A percentile compares a stretch with the other conserved stretches of the same genome.
These are phyloP conservation scores for Drosophila rubida DNA, from an alignment of 2,888 invertebrate genomes.

Conservation along the genomic window DNA sequence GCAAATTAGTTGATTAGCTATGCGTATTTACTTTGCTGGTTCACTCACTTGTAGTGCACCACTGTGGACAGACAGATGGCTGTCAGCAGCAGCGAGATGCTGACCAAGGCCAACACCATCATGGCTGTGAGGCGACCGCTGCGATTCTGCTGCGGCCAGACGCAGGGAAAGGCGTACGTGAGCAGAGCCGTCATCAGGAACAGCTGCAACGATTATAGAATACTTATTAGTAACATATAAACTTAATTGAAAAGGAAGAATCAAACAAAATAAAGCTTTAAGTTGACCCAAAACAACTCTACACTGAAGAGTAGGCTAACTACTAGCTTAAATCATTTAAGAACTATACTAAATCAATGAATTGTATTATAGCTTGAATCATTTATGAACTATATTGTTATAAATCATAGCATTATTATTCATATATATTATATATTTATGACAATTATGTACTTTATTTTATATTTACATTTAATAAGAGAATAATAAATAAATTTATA, in stretches of 20 bases:
- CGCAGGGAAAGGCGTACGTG: conserved; percentile 82
- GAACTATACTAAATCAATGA: too few species aligned
- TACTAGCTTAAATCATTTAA: too few species aligned
- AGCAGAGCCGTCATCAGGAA: conserved; percentile 81
- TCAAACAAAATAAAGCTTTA: too few species aligned
- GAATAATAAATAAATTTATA: background rate
- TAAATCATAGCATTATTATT: background rate
- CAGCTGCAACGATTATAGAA: conserved; percentile 58
- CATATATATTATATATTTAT: background rate
- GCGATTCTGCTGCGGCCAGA: conserved; percentile 76
- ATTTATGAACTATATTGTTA: too few species aligned
- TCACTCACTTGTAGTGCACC: conserved; percentile 81
- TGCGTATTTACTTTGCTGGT: background rate
- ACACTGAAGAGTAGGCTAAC: too few species aligned
- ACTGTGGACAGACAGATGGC: conserved; percentile 83
- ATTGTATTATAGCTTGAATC: too few species aligned
- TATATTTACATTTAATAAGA: too few species aligned
- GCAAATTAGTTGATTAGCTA: background rate
- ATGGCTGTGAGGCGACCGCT: conserved; percentile 75
- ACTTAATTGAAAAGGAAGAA: too few species aligned
- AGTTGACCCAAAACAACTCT: too few species aligned
- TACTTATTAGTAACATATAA: background rate
- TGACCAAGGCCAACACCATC: conserved; percentile 71
- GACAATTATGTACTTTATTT: too few species aligned
- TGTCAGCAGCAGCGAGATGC: conserved; percentile 78